Conservation (phyloP, 2,113 vertebrate genomes). For the Noctilio leporinus region DNA sequence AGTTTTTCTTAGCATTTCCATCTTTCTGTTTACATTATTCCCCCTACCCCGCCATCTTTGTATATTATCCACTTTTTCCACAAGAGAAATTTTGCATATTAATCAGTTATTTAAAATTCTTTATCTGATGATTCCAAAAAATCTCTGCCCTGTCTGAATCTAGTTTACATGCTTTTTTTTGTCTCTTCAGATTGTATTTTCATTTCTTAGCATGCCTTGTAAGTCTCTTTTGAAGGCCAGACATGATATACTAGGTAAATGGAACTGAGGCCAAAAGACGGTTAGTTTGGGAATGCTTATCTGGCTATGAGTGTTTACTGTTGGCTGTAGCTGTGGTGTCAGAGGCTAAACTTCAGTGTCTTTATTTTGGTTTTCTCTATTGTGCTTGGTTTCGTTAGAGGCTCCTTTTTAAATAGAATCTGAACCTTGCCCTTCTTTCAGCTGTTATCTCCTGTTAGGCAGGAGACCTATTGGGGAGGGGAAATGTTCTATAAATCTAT, state of each 20-base stretch:
- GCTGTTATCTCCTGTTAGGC: neutral
- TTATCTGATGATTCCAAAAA: neutral
- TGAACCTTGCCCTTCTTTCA: neutral
- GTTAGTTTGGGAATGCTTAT: neutral
- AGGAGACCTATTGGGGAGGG: neutral
- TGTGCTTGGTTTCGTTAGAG: neutral
- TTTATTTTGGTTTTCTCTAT: neutral
- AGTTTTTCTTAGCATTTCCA: neutral
- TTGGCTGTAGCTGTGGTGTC: neutral
- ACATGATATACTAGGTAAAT: neutral
- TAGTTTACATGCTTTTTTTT: neutral
- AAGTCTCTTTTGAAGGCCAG: neutral
- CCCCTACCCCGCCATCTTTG: neutral
- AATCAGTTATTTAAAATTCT: neutral
- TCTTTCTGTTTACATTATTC: neutral
- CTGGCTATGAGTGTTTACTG: neutral
- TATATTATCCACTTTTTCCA: neutral
- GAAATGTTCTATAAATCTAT: neutral
- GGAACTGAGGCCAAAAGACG: neutral
- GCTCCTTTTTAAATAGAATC: neutral
- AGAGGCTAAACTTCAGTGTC: neutral
- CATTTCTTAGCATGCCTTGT: neutral
- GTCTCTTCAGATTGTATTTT: neutral
- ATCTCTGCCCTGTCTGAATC: neutral
- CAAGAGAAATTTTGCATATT: neutral